Conservation (phyloP, 1,140 invertebrate species). For the Halotydeus destructor region DNA sequence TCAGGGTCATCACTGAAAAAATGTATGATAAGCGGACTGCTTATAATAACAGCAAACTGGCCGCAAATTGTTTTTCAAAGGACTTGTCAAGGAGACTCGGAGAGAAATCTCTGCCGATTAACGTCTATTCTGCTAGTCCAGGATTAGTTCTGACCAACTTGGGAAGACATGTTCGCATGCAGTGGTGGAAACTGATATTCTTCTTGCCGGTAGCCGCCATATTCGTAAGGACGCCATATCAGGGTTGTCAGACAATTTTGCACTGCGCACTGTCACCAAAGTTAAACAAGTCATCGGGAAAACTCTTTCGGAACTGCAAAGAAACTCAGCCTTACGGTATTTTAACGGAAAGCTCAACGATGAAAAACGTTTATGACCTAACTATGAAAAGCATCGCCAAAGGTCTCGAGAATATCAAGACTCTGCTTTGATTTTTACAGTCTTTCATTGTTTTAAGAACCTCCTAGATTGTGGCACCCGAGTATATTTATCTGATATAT, state of each 20-base stretch:
- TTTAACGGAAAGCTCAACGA: not conserved
- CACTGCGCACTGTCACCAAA: conserved; percentile 41
- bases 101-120: conserved; percentile 6
- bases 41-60: conserved; percentile 68
- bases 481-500: no score
- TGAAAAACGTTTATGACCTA: not conserved
- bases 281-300: not conserved
- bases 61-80: conserved; percentile 61
- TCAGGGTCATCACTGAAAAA: conserved; percentile 3
- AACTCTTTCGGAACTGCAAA: not conserved
- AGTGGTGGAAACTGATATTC: conserved; percentile 7
- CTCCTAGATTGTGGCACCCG: no score
- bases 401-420: no score
- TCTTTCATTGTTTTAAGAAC: no score
- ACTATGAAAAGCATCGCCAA: not conserved
- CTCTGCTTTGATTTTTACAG: no score
- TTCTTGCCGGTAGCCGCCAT: conserved; percentile 11
- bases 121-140: conserved; percentile 14
- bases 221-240: conserved; percentile 15
- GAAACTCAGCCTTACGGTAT: not conserved
- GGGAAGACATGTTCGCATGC: conserved; percentile 11
- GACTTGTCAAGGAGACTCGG: conserved; percentile 56
- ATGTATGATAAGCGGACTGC: conserved; percentile 25
- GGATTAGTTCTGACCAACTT: conserved; percentile 16
- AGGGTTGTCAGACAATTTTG: conserved; percentile 52